Conservation (phyloP, 2,113 vertebrate species). For the Tyrannus savana region DNA sequence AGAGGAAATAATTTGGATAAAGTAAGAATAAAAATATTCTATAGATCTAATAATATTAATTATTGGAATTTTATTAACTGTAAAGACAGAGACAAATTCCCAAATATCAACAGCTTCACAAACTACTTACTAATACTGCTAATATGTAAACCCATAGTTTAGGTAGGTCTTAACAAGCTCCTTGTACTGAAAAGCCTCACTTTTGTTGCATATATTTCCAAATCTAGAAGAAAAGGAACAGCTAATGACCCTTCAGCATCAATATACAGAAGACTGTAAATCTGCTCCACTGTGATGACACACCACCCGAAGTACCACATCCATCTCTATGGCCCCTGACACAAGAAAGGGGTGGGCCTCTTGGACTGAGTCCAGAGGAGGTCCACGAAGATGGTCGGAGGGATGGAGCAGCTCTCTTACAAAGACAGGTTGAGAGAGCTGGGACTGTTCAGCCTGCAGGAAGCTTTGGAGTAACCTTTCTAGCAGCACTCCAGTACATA, state of each 20-base stretch:
- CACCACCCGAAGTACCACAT: background rate
- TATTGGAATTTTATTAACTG: background rate
- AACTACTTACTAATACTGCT: background rate
- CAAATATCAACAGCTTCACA: background rate
- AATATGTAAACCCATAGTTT: background rate
- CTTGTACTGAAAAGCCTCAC: background rate
- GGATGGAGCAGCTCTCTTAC: background rate
- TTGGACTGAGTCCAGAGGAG: background rate
- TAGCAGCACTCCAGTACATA: background rate
- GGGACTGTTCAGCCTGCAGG: background rate
- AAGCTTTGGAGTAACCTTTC: background rate
- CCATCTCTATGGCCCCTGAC: background rate
- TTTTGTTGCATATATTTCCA: background rate
- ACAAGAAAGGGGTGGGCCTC: background rate
- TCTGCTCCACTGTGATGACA: background rate
- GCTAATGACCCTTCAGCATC: background rate
- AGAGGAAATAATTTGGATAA: background rate
- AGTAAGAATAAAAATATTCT: background rate
- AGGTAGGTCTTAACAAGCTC: background rate
- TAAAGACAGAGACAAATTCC: background rate
- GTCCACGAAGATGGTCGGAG: fast-evolving
- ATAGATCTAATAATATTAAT: background rate
- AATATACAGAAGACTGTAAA: background rate
- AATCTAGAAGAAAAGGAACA: background rate
- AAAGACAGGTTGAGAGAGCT: background rate